phyloP scores from a whole-genome alignment of 2,113 vertebrate genomes.

The Siphamia tubifer region DNA sequence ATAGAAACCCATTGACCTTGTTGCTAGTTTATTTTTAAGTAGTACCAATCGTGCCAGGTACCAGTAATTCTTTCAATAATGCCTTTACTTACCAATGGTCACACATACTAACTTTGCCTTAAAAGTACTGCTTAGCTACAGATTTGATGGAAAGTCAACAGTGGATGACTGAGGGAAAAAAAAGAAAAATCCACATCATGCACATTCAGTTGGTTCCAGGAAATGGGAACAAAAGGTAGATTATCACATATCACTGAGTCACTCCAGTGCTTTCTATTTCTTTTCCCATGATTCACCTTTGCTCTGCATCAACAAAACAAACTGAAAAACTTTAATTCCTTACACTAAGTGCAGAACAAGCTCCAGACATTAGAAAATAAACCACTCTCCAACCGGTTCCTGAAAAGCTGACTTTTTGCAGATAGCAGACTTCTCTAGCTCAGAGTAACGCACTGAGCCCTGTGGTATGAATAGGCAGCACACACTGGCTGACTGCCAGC shows the following conservation, averaged over 20 bases:
- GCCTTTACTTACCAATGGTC: not conserved
- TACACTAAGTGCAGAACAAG: not conserved
- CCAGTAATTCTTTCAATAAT: not conserved
- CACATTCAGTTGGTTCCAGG: not conserved
- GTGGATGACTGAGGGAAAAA: not conserved
- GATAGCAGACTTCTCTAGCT: slow-evolving; percentile 33
- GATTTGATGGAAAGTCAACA: too few relatives aligned
- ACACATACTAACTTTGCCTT: too few relatives aligned
- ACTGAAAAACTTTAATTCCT: not conserved
- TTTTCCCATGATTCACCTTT: not conserved
- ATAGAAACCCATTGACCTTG: not conserved
- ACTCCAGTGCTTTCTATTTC: not conserved
- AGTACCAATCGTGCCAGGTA: not conserved
- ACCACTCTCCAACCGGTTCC: not conserved
- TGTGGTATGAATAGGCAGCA: slow-evolving; percentile 47
- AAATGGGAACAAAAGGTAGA: not conserved
- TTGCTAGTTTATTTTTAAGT: not conserved
- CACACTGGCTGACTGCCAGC: slow-evolving; percentile 34
- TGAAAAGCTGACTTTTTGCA: slow-evolving; percentile 40
- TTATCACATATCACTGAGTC: not conserved
- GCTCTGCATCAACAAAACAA: slow-evolving; percentile 8
- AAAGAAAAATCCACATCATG: not conserved
- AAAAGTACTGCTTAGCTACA: too few relatives aligned
- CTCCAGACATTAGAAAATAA: slow-evolving; percentile 5
- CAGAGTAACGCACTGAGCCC: slow-evolving; percentile 24